Percentiles rank a stretch among this genome's conserved stretches.
Evolutionary conservation across 2,888 invertebrate genomes (phyloP).

Genomic region (Harpagoxenus sublaevis): DNA sequence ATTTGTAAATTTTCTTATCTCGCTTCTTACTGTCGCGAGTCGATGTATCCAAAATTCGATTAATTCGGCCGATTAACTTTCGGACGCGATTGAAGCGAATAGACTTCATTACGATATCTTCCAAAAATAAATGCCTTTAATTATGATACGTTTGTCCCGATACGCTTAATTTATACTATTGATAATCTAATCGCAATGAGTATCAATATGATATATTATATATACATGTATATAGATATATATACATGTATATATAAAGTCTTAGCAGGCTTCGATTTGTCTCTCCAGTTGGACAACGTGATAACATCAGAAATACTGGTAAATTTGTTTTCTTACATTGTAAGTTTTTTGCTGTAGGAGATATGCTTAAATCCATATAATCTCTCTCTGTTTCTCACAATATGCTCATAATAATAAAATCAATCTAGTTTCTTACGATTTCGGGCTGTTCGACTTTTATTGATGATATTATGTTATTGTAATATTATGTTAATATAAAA

Average conservation of each 20-base stretch:
- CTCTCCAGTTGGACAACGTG: slow-evolving; percentile 11
- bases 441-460: not conserved
- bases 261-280: slow-evolving; percentile 4
- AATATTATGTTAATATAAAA: not conserved
- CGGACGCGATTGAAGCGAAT: not conserved
- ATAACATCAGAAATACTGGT: slow-evolving; percentile 18
- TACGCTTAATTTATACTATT: not conserved
- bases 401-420: not conserved
- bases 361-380: not conserved
- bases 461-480: not conserved
- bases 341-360: not conserved
- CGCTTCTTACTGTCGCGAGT: not conserved
- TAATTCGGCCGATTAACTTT: not conserved
- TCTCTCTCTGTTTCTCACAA: not conserved
- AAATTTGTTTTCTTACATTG: slow-evolving; percentile 2
- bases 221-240: not conserved
- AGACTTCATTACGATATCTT: not conserved
- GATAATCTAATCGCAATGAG: slow-evolving; percentile 2
- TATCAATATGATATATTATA: not conserved
- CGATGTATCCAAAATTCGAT: not conserved
- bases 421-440: not conserved
- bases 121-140: slow-evolving; percentile 22
- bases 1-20: slow-evolving; percentile 19
- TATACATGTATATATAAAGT: slow-evolving; percentile 26
- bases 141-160: slow-evolving; percentile 3